A percentile compares a stretch with the other conserved stretches of the same genome.
Conservation (phyloP, 1,140 invertebrate species). For the Augochlora pura region DNA sequence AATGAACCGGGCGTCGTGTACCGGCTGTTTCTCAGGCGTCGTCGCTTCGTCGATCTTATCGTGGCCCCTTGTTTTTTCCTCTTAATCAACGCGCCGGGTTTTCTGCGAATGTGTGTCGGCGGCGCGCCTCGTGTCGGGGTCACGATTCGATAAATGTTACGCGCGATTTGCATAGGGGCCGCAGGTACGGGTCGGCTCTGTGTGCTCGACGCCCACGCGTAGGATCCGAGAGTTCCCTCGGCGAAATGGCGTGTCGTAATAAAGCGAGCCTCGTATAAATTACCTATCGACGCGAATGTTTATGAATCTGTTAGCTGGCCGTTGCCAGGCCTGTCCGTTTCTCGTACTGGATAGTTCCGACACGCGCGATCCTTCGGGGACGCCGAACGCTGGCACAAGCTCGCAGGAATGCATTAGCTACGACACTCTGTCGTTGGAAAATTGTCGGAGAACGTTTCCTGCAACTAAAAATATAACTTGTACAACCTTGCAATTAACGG, state of each 20-base stretch:
- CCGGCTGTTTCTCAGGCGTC: background rate
- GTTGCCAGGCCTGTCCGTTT: background rate
- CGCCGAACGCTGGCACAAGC: too few relatives aligned
- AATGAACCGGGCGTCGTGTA: constrained; percentile 10
- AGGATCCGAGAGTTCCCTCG: background rate
- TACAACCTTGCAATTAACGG: too few relatives aligned
- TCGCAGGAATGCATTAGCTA: too few relatives aligned
- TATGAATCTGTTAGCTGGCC: constrained; percentile 8
- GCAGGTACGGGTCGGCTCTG: background rate
- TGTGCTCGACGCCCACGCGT: constrained; percentile 28
- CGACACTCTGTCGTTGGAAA: too few relatives aligned
- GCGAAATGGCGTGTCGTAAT: constrained; percentile 21
- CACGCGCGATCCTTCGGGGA: too few relatives aligned
- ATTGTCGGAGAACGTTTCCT: too few relatives aligned
- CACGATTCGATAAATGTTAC: constrained; percentile 38
- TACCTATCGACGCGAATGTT: constrained; percentile 15
- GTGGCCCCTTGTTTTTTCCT: background rate
- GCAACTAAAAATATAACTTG: too few relatives aligned
- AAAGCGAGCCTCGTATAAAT: constrained; percentile 25
- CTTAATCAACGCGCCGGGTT: background rate
- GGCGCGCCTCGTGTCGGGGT: constrained; percentile 8
- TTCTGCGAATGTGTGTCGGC: constrained; percentile 4
- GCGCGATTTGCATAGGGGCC: constrained; percentile 23
- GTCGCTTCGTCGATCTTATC: constrained; percentile 14
- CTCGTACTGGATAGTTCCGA: background rate